These are phyloP conservation scores for Smutsia gigantea DNA, from an alignment of 2,797 vertebrate genomes.

Conservation along the genomic window DNA sequence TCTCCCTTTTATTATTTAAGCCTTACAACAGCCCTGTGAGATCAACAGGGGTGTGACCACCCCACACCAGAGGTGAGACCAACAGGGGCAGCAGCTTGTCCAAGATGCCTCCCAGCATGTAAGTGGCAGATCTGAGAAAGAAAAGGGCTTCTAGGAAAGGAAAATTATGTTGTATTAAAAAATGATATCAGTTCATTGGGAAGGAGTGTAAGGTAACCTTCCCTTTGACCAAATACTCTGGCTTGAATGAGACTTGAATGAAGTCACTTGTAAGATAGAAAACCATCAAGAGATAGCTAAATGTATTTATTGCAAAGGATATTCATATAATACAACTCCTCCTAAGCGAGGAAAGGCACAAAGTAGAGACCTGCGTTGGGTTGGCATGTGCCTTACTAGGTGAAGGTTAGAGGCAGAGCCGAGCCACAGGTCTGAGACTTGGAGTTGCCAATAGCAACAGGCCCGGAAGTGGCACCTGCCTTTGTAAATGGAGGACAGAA, in stretches of 20 bases:
- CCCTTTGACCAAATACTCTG: background rate
- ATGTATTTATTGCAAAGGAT: slow-evolving; percentile 16
- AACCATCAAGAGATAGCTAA: background rate
- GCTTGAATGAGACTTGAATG: background rate
- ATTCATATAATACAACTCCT: background rate
- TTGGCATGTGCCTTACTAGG: background rate
- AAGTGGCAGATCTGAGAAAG: background rate
- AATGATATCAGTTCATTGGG: background rate
- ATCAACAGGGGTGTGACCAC: background rate
- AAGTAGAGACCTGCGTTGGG: background rate
- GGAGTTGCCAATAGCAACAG: background rate
- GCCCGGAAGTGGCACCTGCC: background rate
- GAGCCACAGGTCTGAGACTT: background rate
- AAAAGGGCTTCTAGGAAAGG: background rate
- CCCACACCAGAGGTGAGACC: background rate
- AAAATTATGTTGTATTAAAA: background rate
- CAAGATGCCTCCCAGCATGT: background rate
- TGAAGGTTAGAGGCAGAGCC: background rate
- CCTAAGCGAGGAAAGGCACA: background rate
- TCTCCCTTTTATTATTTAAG: background rate
- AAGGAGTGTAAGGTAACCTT: background rate
- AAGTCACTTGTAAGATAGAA: slow-evolving; percentile 13
- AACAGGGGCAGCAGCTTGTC: background rate
- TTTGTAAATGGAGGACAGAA: background rate
- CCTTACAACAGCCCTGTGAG: background rate